Evolutionary conservation across 1,140 invertebrate species (phyloP).

Genomic region (Coelopa frigida): DNA sequence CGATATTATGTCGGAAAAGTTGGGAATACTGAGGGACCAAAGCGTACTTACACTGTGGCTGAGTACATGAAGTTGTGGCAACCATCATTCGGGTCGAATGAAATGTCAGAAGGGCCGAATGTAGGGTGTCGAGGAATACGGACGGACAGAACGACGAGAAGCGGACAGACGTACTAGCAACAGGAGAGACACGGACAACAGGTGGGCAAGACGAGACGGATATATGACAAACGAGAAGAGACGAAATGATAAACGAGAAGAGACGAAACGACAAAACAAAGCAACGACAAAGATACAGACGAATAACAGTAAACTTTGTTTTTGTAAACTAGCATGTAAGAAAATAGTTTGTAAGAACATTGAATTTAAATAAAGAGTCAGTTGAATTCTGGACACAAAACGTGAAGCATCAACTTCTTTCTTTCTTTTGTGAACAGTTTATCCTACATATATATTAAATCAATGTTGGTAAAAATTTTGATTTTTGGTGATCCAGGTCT

Average conservation of each 20-base stretch:
- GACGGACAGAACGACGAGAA: background rate
- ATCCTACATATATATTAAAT: too few relatives aligned
- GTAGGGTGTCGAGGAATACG: background rate
- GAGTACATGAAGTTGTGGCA: slow-evolving; percentile 1
- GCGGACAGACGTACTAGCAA: background rate
- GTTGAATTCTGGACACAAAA: too few relatives aligned
- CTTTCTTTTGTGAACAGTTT: too few relatives aligned
- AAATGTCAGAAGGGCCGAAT: slow-evolving; percentile 1
- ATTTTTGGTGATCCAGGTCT: too few relatives aligned
- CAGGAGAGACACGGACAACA: too few relatives aligned
- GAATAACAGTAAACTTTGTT: too few relatives aligned
- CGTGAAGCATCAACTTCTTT: too few relatives aligned
- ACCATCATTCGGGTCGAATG: background rate
- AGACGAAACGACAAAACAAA: background rate
- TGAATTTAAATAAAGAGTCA: too few relatives aligned
- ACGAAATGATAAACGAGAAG: background rate
- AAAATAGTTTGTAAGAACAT: too few relatives aligned
- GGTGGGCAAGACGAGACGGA: too few relatives aligned
- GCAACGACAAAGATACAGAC: background rate
- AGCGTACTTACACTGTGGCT: background rate
- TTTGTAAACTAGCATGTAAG: too few relatives aligned
- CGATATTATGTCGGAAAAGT: slow-evolving; percentile 1
- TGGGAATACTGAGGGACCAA: background rate
- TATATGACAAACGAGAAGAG: background rate
- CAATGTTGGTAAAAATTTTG: too few relatives aligned